Evolutionary conservation across 2,888 invertebrate genomes (phyloP), one percentile per base, ranked within the genome.

Genomic region (Malachius bipustulatus): DNA sequence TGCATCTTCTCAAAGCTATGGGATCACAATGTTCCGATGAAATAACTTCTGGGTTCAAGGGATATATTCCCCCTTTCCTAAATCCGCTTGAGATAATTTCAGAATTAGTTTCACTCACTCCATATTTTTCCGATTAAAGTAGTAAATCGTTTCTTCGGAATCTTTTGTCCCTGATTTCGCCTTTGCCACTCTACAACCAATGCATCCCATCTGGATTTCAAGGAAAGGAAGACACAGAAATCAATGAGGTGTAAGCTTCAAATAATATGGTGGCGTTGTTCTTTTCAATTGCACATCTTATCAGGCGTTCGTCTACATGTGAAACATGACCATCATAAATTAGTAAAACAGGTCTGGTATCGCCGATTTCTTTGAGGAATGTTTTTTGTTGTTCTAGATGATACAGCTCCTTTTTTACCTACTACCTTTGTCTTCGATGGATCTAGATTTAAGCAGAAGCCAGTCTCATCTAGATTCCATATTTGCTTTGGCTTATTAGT

Each of bases 391-490:
- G 24, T 19, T 19, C 24, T 19, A n/a, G 24, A 19, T 8, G 24
- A 19, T n/a, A n/a, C 6, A 8, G n/a, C 24, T n/a, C 24, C 24
- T 19, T n/a, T 19, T 19, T n/a, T 19, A n/a, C 24, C 24, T 19
- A 19, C 24, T 19, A 19, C 24, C n/a, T 19, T 19, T 6, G 24
- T 19, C n/a, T 19, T 6, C 24, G 24, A 19, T 19, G 24, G 24
- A 19, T 19, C 24, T 19, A n/a, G 24, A 19, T 19, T n/a, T 19
- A 19, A 19, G 24, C 24, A 19, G n/a, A 19, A 19, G 6, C 24
- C 24, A 19, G 24, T 19, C n/a, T 19, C 24, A 19, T 19, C 24
- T n/a, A 19, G 24, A 19, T 19, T 19, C 24, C 24, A 19, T 8
- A 19, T 19, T n/a, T 19, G 24, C 6, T 19, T 6, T 19, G 24